Evolutionary conservation across 2,888 invertebrate species (phyloP), one percentile per base, ranked within the genome.

Genomic region (Cephus spinipes): DNA sequence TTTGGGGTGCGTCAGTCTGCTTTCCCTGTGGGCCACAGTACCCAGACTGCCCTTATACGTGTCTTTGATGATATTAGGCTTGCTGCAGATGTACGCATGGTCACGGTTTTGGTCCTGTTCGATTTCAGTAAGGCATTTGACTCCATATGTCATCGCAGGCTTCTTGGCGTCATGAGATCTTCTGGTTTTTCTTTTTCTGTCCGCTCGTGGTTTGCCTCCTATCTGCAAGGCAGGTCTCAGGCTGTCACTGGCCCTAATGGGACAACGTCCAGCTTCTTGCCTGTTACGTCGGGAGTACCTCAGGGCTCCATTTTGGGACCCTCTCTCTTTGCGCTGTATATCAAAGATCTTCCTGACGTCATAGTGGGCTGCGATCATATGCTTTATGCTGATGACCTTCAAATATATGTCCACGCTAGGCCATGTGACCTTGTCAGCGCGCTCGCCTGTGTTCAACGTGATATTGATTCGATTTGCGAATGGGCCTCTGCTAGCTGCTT

Each of bases 51-150:
- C 0, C 33, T 76, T 12, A 15, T 76, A 2, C 11, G 35, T 1
- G 11, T 76, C 12, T 11, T n/a, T 1, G 76, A 76, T 15, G 76
- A 76, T 1, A 32, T 31, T 11, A 23, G 68, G 0, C 9, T 15
- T 2, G 69, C 69, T 6, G 12, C 4, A 6, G 35, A 76, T 33
- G 12, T 30, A 1, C 3, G 68, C 4, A 69, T 31, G 3, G 76
- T 76, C 11, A 76, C 76, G 2, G 12, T 76, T 6, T 15, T 15
- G 34, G 76, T 76, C 4, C 31, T 69, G 1, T 69, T 76, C 6
- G 76, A 76, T 4, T 76, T 76, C 23, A 35, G 30, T 6, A 76
- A 76, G 30, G 76, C 76, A 12, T 76, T 76, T 3, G 75, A 75
- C 32, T 68, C 33, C 15, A 68, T 75, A 6, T 12, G 75, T 11